These are phyloP conservation scores for Timema podura DNA, from an alignment of 2,888 invertebrate genomes.

Conservation along the genomic window DNA sequence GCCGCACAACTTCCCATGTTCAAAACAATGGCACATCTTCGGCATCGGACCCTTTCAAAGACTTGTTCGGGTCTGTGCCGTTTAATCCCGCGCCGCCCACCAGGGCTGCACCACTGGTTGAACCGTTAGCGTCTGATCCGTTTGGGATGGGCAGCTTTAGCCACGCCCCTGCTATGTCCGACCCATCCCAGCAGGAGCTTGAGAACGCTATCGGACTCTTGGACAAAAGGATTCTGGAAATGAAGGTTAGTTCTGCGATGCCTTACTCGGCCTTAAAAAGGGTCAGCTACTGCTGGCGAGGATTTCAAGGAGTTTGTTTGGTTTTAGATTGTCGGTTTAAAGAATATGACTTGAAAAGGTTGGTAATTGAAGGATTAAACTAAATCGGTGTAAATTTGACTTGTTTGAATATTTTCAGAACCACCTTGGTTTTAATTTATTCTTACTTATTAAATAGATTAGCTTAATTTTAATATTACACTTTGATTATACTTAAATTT, in stretches of 20 bases:
- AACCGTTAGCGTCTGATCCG: slow-evolving; percentile 53
- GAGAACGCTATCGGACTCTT: slow-evolving; percentile 73
- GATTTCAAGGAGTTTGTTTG: background rate
- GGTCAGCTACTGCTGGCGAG: background rate
- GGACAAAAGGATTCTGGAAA: slow-evolving; percentile 78
- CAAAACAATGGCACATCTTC: slow-evolving; percentile 22
- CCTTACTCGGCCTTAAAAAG: background rate
- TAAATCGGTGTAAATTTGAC: too few relatives aligned
- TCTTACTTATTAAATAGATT: too few relatives aligned
- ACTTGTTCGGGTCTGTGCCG: slow-evolving; percentile 77
- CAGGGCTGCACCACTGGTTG: background rate
- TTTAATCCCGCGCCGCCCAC: slow-evolving; percentile 49
- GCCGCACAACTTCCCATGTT: slow-evolving; percentile 15
- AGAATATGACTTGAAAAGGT: too few relatives aligned
- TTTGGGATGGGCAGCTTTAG: slow-evolving; percentile 79
- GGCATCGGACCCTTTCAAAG: slow-evolving; percentile 45
- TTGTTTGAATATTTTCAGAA: too few relatives aligned
- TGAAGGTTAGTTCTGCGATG: slow-evolving; percentile 61
- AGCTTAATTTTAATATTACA: too few relatives aligned
- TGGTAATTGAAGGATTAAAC: too few relatives aligned
- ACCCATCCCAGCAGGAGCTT: slow-evolving; percentile 54
- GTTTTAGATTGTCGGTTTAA: too few relatives aligned
- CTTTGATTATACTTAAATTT: too few relatives aligned
- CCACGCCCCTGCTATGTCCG: slow-evolving; percentile 25
- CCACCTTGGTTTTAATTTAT: too few relatives aligned